phyloP scores from a whole-genome alignment of 2,888 invertebrate species.

The Stictocephala bisonia region DNA sequence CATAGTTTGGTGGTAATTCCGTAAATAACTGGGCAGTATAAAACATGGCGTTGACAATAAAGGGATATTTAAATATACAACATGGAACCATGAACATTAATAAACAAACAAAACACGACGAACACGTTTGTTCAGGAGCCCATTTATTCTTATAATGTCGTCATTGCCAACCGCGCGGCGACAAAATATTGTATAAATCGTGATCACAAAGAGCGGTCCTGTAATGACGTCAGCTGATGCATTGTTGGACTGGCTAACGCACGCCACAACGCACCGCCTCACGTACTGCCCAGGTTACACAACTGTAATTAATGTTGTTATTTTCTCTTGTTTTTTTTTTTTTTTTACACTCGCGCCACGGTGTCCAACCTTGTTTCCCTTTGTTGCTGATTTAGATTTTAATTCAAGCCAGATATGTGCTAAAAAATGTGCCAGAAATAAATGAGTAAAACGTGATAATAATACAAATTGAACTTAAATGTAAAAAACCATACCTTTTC shows the following conservation, averaged over 20 bases:
- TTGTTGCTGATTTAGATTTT: conserved; percentile 28
- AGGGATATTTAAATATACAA: conserved; percentile 29
- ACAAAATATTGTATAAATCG: conserved; percentile 5
- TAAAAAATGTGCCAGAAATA: no score
- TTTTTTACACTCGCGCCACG: background rate
- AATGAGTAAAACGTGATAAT: no score
- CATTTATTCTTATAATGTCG: conserved; percentile 32
- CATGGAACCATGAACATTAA: conserved; percentile 9
- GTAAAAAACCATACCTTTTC: no score
- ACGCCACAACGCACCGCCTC: no score
- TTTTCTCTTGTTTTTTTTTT: conserved; percentile 19
- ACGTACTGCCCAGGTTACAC: conserved; percentile 28
- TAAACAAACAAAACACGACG: conserved; percentile 22
- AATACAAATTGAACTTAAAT: no score
- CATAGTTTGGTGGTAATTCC: no score
- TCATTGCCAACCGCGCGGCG: conserved; percentile 17
- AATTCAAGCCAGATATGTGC: no score
- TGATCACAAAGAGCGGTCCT: no score
- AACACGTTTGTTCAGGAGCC: conserved; percentile 18
- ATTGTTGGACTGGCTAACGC: no score
- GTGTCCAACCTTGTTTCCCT: no score
- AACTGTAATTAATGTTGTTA: conserved; percentile 28
- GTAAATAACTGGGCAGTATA: no score
- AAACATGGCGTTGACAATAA: conserved; percentile 28
- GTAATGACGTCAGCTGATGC: no score